Evolutionary conservation across 2,113 vertebrate species (phyloP).

Genomic region (Phylloscopus whistleri): DNA sequence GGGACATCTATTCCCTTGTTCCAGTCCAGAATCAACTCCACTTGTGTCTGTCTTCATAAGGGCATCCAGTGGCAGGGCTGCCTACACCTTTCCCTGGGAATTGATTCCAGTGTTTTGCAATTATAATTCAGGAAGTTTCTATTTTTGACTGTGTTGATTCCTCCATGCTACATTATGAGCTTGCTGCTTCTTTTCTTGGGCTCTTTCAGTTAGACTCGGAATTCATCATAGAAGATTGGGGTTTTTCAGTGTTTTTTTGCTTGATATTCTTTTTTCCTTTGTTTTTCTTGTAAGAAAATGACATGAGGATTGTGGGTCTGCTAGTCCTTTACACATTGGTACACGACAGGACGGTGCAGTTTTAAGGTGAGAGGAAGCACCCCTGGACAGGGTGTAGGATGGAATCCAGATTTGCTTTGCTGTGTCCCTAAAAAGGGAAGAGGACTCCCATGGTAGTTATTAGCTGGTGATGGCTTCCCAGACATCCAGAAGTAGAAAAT

Average conservation of each 20-base stretch:
- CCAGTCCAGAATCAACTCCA: background rate
- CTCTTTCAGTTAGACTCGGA: background rate
- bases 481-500: background rate
- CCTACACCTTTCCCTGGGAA: background rate
- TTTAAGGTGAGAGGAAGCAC: background rate
- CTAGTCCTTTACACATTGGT: background rate
- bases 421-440: background rate
- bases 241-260: background rate
- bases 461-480: background rate
- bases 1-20: background rate
- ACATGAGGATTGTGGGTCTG: background rate
- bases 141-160: background rate
- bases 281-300: background rate
- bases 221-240: background rate
- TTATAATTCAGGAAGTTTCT: background rate
- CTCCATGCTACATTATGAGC: background rate
- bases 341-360: background rate
- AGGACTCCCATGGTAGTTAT: background rate
- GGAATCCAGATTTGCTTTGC: background rate
- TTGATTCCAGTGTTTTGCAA: background rate
- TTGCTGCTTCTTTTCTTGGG: background rate
- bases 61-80: background rate
- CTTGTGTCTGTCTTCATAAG: background rate
- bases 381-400: background rate
- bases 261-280: background rate